A percentile compares a stretch with the other conserved stretches of the same genome.
These are phyloP conservation scores for Euphydryas editha DNA, from an alignment of 2,888 invertebrate genomes.

Conservation along the genomic window DNA sequence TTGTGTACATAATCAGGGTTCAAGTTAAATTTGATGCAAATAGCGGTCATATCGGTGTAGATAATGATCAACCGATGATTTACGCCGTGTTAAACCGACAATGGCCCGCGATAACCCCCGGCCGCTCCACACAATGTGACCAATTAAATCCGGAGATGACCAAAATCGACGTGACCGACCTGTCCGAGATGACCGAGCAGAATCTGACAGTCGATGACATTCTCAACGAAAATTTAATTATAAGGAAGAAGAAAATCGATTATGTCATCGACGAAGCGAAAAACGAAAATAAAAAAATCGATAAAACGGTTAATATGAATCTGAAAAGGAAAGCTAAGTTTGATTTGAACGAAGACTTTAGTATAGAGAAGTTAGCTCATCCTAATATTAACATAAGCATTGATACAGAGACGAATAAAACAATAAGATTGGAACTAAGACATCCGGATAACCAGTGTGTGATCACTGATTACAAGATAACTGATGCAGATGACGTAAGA, in stretches of 20 bases:
- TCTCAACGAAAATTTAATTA: constrained; percentile 62
- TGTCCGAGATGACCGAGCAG: constrained; percentile 64
- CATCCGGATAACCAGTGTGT: constrained; percentile 36
- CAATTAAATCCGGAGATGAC: constrained; percentile 76
- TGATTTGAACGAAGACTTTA: constrained; percentile 51
- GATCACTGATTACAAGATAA: constrained; percentile 35
- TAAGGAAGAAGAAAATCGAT: constrained; percentile 61
- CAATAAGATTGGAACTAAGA: constrained; percentile 55
- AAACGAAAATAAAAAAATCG: constrained; percentile 49
- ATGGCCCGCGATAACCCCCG: constrained; percentile 71
- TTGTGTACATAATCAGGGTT: constrained; percentile 54
- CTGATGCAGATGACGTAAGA: constrained; percentile 40
- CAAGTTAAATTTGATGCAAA: constrained; percentile 55
- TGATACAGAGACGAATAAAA: constrained; percentile 64
- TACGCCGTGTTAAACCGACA: constrained; percentile 79
- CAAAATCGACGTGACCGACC: constrained; percentile 69
- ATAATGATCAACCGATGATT: constrained; percentile 82
- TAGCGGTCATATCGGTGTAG: constrained; percentile 73
- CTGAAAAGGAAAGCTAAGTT: constrained; percentile 60
- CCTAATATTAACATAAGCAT: constrained; percentile 68
- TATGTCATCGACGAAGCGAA: constrained; percentile 42
- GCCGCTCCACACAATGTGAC: constrained; percentile 69
- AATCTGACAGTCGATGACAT: constrained; percentile 67
- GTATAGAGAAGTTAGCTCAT: constrained; percentile 44
- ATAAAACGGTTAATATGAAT: constrained; percentile 51